Percentiles rank a stretch among this genome's conserved stretches.
phyloP scores from a whole-genome alignment of 2,113 vertebrate genomes.

The Callopanchax toddi region DNA sequence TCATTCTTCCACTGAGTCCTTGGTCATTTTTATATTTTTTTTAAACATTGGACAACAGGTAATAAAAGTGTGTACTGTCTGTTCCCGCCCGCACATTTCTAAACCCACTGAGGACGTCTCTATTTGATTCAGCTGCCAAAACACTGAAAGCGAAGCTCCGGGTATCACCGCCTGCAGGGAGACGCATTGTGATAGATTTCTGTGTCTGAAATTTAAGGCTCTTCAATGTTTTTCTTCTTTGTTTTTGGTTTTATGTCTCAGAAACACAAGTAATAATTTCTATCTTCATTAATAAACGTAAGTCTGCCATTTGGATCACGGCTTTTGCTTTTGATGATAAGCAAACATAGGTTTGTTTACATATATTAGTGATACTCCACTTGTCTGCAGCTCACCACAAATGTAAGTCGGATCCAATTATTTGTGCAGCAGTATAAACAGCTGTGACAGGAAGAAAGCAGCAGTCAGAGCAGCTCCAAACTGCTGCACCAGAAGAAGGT shows the following conservation, averaged over 20 bases:
- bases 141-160: slow-evolving; percentile 46
- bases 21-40: slow-evolving; percentile 24
- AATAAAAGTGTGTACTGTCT: slow-evolving; percentile 30
- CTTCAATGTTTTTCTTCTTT: slow-evolving; percentile 1
- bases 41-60: slow-evolving; percentile 33
- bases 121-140: slow-evolving; percentile 66
- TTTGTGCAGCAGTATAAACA: slow-evolving; percentile 32
- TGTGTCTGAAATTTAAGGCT: slow-evolving; percentile 34
- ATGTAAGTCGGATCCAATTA: slow-evolving; percentile 52
- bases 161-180: slow-evolving; percentile 40
- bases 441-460: slow-evolving; percentile 33
- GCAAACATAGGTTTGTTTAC: slow-evolving; percentile 18
- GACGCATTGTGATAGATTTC: slow-evolving; percentile 22
- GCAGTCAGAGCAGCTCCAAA: slow-evolving; percentile 8
- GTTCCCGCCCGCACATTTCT: slow-evolving; percentile 54
- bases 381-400: slow-evolving; percentile 24
- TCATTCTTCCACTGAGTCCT: neutral
- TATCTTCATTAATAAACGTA: slow-evolving; percentile 14
- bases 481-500: neutral
- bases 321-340: slow-evolving; percentile 13
- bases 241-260: slow-evolving; percentile 10
- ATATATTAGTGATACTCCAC: slow-evolving; percentile 23
- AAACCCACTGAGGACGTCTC: slow-evolving; percentile 37
- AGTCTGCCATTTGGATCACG: neutral
- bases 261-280: slow-evolving; percentile 16